Evolutionary conservation across 2,113 vertebrate genomes (phyloP).

Genomic region (Pteropus alecto): DNA sequence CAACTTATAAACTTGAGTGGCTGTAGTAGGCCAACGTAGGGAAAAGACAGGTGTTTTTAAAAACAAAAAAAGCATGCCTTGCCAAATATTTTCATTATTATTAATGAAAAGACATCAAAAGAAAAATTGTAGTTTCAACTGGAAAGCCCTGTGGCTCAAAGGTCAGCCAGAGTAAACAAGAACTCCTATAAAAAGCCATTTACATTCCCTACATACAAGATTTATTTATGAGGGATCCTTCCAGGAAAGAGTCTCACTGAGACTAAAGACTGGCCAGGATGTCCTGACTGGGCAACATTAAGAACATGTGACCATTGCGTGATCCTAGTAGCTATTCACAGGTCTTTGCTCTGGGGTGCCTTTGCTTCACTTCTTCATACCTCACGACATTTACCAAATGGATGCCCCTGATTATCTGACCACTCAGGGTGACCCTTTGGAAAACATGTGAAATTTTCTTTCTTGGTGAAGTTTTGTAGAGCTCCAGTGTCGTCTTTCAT

Average conservation of each 20-base stretch:
- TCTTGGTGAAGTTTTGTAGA: background rate
- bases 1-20: background rate
- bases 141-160: conserved; percentile 71
- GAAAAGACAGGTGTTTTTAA: conserved; percentile 56
- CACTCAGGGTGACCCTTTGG: background rate
- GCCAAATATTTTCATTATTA: conserved; percentile 65
- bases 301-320: conserved; percentile 42
- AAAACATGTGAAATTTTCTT: conserved; percentile 3
- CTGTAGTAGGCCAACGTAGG: background rate
- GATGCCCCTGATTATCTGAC: background rate
- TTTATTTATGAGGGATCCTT: conserved; percentile 78
- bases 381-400: background rate
- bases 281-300: conserved; percentile 68
- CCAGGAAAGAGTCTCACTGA: conserved; percentile 74
- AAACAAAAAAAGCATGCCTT: conserved; percentile 31
- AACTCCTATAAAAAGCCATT: conserved; percentile 76
- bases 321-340: conserved; percentile 57
- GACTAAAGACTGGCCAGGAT: conserved; percentile 78
- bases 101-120: conserved; percentile 68
- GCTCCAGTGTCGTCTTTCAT: background rate
- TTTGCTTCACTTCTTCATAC: conserved; percentile 40
- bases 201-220: conserved; percentile 71
- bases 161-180: conserved; percentile 79
- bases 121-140: conserved; percentile 71
- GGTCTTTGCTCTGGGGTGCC: conserved; percentile 17